A percentile compares a stretch with the other conserved stretches of the same genome.
These are phyloP conservation scores for Pyrochroa serraticornis DNA, from an alignment of 2,888 invertebrate genomes.

Conservation along the genomic window DNA sequence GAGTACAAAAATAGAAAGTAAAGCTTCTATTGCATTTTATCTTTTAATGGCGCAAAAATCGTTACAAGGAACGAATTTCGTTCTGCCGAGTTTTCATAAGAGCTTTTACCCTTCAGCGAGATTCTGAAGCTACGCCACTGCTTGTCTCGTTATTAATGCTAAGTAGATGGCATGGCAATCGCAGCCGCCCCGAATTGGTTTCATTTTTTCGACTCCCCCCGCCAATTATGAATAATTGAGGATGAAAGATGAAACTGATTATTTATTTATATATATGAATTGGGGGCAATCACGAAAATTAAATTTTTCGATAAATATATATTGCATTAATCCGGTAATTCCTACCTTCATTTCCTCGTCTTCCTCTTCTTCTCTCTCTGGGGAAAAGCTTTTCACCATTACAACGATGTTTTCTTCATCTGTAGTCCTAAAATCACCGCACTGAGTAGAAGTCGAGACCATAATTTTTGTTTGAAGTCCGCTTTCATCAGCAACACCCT, in stretches of 20 bases:
- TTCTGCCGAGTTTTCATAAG: no score
- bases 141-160: no score
- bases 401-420: slow-evolving; percentile 46
- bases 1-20: no score
- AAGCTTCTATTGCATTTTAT: no score
- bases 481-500: background rate
- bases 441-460: slow-evolving; percentile 30
- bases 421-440: slow-evolving; percentile 39
- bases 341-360: slow-evolving; percentile 13
- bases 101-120: no score
- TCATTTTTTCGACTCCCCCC: background rate
- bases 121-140: no score
- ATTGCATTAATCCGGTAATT: background rate
- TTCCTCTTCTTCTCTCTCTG: slow-evolving; percentile 10
- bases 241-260: background rate
- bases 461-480: background rate
- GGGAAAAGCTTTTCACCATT: slow-evolving; percentile 38
- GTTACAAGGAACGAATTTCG: no score
- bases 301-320: background rate
- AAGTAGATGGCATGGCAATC: no score
- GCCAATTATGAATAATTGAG: background rate
- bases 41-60: no score
- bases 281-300: background rate
- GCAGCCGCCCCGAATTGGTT: background rate
- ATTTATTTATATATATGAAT: background rate